Evolutionary conservation across 2,888 invertebrate genomes (phyloP).

Genomic region (Machimus rusticus): DNA sequence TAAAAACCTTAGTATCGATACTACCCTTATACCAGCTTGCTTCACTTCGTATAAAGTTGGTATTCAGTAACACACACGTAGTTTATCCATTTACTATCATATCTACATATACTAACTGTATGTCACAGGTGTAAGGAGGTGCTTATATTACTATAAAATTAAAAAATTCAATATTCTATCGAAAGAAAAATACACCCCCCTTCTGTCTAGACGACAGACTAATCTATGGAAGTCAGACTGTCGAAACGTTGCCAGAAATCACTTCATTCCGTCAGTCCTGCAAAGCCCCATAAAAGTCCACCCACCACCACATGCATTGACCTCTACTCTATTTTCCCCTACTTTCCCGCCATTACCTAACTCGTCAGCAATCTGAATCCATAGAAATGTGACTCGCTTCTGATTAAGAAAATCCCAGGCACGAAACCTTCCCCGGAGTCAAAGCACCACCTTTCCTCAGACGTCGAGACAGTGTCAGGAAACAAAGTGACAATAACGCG

Average conservation of each 20-base stretch:
- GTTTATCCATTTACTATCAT: too few species aligned
- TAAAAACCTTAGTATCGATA: too few species aligned
- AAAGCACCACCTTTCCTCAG: constrained; percentile 21
- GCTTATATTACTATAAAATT: too few species aligned
- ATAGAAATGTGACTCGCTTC: constrained; percentile 4
- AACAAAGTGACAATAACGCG: neutral
- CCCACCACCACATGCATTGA: neutral
- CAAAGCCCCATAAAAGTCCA: neutral
- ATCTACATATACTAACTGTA: too few species aligned
- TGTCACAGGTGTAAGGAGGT: too few species aligned
- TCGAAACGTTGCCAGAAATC: neutral
- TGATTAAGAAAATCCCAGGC: constrained; percentile 41
- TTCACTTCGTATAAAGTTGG: too few species aligned
- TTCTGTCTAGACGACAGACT: neutral
- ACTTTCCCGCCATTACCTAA: neutral
- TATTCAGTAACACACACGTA: too few species aligned
- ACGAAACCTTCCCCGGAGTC: neutral
- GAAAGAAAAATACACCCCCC: neutral
- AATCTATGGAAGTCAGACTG: neutral
- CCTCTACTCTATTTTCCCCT: neutral
- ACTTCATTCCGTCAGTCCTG: neutral
- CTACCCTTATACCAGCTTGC: too few species aligned
- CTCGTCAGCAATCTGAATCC: constrained; percentile 34
- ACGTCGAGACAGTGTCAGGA: neutral
- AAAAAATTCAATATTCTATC: neutral